Evolutionary conservation across 2,888 invertebrate genomes (phyloP), one percentile per base, ranked within the genome.

Genomic region (Labia minor): DNA sequence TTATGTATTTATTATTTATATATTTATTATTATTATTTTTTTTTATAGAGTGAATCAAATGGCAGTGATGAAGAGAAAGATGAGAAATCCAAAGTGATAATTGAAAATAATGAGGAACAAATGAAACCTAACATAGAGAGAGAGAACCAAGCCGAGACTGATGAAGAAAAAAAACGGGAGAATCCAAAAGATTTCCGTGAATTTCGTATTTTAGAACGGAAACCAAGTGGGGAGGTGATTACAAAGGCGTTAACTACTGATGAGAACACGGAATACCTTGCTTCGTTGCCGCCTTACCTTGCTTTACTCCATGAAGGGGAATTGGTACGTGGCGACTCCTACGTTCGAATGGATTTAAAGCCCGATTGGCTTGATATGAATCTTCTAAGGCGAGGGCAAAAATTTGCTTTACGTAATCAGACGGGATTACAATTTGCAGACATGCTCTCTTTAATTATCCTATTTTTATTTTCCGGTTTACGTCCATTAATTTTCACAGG

Each of bases 401-500:
- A 74, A 19, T 80, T 82, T 70, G 80, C 80, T 8, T 70, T 70
- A 37, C 75, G 78, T 19, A 72, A 81, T 70, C 69, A 76, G 8
- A 73, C 75, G 61, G 76, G 75, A 0, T 69, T 80, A 1, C 70
- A 72, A 8, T 74, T 75, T 37, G 74, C 77, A 0, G 75, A 80
- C 72, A 68, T 80, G 64, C 67, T 77, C 3, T 77, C 80, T 0
- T 73, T 82, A 14, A 72, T 78, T 4, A 69, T 73, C 33, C 72
- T 81, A 1, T 77, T 82, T 67, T 76, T 77, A 11, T 75, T 79
- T 14, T 72, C 73, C 0, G 75, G 78, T 1, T 70, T 82, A 1
- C 73, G 77, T 11, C 77, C 80, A 0, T 70, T 83, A 8, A 78
- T 82, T 3, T 75, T 77, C 20, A 83, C 82, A 0, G 75, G 75